phyloP scores from a whole-genome alignment of 2,797 vertebrate species.

The Buceros bicornis region DNA sequence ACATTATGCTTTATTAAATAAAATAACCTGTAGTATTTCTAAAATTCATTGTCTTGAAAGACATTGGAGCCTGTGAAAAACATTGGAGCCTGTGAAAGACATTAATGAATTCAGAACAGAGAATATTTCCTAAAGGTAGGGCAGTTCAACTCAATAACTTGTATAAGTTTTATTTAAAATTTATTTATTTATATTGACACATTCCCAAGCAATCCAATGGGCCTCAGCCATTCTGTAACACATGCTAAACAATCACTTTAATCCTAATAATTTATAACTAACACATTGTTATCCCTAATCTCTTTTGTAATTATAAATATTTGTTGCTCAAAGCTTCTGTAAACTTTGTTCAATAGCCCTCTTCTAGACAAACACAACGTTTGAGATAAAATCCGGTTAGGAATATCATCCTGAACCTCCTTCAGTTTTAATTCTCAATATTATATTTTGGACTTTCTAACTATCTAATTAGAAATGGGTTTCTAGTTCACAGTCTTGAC shows the following conservation, averaged over 20 bases:
- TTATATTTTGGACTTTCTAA: too few relatives aligned
- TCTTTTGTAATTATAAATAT: too few relatives aligned
- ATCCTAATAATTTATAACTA: background rate
- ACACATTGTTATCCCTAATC: background rate
- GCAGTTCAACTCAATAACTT: background rate
- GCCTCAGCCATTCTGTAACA: background rate
- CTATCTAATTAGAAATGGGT: too few relatives aligned
- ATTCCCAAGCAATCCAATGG: background rate
- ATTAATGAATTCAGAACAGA: background rate
- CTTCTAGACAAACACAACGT: too few relatives aligned
- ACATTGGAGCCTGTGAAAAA: background rate
- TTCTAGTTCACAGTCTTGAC: too few relatives aligned
- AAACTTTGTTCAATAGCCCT: too few relatives aligned
- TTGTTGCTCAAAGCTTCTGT: too few relatives aligned
- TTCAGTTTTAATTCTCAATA: too few relatives aligned
- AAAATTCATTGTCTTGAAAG: background rate
- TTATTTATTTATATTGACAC: background rate
- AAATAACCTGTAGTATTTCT: background rate
- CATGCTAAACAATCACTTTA: background rate
- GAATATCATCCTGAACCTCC: too few relatives aligned
- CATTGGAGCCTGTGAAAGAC: background rate
- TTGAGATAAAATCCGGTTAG: too few relatives aligned
- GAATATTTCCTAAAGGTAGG: background rate
- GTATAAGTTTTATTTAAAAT: background rate
- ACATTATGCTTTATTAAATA: background rate